phyloP scores from a whole-genome alignment of 1,140 invertebrate species.

The Zaprionus vittiger region DNA sequence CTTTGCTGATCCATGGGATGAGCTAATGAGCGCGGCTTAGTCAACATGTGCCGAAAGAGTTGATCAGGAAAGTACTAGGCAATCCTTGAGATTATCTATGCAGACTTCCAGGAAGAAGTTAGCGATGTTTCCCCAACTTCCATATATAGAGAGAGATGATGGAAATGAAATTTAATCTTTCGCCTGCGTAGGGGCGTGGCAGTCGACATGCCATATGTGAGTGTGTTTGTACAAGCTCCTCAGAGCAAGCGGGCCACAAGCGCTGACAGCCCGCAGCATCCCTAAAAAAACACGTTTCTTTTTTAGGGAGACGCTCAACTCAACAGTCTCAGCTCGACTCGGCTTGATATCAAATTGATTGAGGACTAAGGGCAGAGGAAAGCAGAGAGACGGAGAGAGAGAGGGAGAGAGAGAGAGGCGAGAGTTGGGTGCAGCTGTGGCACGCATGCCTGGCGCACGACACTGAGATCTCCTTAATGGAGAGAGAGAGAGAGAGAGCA shows the following conservation, averaged over 20 bases:
- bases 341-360: constrained; percentile 72
- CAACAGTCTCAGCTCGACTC: constrained; percentile 34
- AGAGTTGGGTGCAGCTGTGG: constrained; percentile 38
- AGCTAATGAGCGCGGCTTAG: constrained; percentile 49
- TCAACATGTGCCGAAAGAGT: constrained; percentile 44
- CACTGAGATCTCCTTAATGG: constrained; percentile 3
- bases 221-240: constrained; percentile 30
- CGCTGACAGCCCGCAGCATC: constrained; percentile 59
- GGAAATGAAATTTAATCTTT: constrained; percentile 31
- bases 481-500: background rate
- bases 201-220: constrained; percentile 11
- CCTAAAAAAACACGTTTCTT: constrained; percentile 44
- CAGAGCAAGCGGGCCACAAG: background rate
- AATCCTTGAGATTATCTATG: constrained; percentile 31
- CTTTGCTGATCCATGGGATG: constrained; percentile 11
- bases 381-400: constrained; percentile 17
- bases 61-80: constrained; percentile 36
- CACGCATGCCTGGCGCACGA: constrained; percentile 45
- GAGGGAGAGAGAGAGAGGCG: background rate
- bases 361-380: background rate
- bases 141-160: background rate
- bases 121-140: background rate
- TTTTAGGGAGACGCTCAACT: constrained; percentile 36
- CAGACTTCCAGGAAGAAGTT: constrained; percentile 17
- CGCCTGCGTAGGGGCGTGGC: constrained; percentile 29